Evolutionary conservation across 2,113 vertebrate species (phyloP).

Genomic region (Siniperca chuatsi): DNA sequence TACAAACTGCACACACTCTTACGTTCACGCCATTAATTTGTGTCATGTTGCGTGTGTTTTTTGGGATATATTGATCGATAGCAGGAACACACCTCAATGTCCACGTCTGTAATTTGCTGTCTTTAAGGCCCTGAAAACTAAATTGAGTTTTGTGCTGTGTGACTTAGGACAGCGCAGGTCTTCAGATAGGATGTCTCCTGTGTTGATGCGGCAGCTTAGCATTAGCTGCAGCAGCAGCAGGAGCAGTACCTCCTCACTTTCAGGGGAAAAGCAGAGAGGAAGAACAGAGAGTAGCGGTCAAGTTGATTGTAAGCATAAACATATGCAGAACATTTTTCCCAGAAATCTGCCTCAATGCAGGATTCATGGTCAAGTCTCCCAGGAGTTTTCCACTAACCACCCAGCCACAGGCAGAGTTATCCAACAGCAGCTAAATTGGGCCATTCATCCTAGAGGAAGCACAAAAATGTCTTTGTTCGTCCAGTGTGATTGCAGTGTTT

Average conservation of each 20-base stretch:
- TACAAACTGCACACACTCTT: background rate
- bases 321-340: constrained; percentile 66
- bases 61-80: background rate
- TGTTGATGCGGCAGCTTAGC: constrained; percentile 7
- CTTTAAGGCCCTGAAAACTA: constrained; percentile 6
- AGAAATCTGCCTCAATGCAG: constrained; percentile 80
- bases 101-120: background rate
- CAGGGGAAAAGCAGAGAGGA: constrained; percentile 21
- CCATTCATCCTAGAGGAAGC: constrained; percentile 80
- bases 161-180: constrained; percentile 8
- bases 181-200: constrained; percentile 22
- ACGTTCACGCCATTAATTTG: constrained; percentile 6
- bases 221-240: background rate
- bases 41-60: constrained; percentile 4
- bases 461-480: constrained; percentile 81
- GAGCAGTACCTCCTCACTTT: background rate
- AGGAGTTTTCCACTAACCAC: constrained; percentile 79
- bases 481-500: constrained; percentile 58
- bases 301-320: constrained; percentile 78
- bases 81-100: constrained; percentile 9
- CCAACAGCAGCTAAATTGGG: constrained; percentile 69
- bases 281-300: constrained; percentile 30
- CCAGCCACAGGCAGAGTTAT: constrained; percentile 68
- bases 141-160: background rate
- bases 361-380: constrained; percentile 82